Percentiles rank a stretch among this genome's conserved stretches.
phyloP scores from a whole-genome alignment of 1,140 invertebrate genomes.

The Macrobrachium rosenbergii region DNA sequence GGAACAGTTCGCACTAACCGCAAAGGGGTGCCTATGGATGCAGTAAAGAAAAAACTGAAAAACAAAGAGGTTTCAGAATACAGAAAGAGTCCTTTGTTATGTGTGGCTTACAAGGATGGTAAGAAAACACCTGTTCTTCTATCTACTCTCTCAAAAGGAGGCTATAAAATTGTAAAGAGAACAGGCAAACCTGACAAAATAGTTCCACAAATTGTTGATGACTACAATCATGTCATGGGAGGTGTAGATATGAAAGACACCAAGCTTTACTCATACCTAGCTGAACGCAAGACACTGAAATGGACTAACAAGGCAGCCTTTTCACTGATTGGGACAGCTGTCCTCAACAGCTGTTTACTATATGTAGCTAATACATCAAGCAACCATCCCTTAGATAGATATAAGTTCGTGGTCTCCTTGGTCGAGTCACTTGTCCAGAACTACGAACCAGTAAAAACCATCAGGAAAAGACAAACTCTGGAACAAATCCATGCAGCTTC shows the following conservation, averaged over 20 bases:
- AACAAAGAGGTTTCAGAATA: conserved; percentile 5
- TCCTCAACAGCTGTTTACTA: conserved; percentile 24
- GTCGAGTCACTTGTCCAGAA: conserved; percentile 9
- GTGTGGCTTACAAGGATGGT: conserved; percentile 34
- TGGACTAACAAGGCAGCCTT: too few species aligned
- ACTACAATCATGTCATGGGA: too few species aligned
- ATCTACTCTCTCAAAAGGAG: conserved; percentile 3
- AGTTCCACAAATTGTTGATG: too few species aligned
- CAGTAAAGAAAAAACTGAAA: background rate
- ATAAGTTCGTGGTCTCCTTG: conserved; percentile 11
- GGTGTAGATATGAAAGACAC: too few species aligned
- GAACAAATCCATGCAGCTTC: background rate
- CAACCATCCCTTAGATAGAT: background rate
- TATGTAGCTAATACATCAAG: conserved; percentile 23
- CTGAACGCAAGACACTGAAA: too few species aligned
- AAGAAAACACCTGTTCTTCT: conserved; percentile 28
- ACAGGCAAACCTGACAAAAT: too few species aligned
- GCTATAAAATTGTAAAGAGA: background rate
- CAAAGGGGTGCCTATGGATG: conserved; percentile 20
- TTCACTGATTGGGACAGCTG: conserved; percentile 42
- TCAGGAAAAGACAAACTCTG: background rate
- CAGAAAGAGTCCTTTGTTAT: conserved; percentile 20
- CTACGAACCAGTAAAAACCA: conserved; percentile 7
- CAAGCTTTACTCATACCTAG: too few species aligned
- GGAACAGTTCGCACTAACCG: conserved; percentile 24